A percentile compares a stretch with the other conserved stretches of the same genome.
Evolutionary conservation across 2,113 vertebrate genomes (phyloP).

Genomic region (Lepisosteus osseus): DNA sequence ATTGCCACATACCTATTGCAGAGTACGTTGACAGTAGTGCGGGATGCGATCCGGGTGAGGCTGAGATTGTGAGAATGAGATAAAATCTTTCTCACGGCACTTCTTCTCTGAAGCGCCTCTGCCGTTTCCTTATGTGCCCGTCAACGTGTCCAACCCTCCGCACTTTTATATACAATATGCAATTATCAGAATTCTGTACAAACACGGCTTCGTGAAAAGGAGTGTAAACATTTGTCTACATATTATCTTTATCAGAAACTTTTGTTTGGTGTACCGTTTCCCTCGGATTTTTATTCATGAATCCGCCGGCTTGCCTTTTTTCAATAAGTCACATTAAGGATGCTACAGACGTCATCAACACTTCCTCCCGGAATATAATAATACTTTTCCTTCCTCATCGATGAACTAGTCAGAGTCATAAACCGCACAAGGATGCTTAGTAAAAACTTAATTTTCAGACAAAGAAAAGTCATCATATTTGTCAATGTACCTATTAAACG

Average conservation of each 20-base stretch:
- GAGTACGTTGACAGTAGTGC: slow-evolving; percentile 53
- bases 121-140: slow-evolving; percentile 62
- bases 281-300: slow-evolving; percentile 89
- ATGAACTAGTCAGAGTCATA: slow-evolving; percentile 85
- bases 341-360: slow-evolving; percentile 91
- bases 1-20: slow-evolving; percentile 61
- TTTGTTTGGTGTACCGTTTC: slow-evolving; percentile 77
- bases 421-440: slow-evolving; percentile 75
- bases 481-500: slow-evolving; percentile 27
- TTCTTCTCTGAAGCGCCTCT: slow-evolving; percentile 72
- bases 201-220: slow-evolving; percentile 61
- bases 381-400: slow-evolving; percentile 84
- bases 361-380: slow-evolving; percentile 92
- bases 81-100: slow-evolving; percentile 69
- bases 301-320: slow-evolving; percentile 78
- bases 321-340: slow-evolving; percentile 88
- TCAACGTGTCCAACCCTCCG: slow-evolving; percentile 69
- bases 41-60: slow-evolving; percentile 50
- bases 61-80: slow-evolving; percentile 61
- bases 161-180: slow-evolving; percentile 60
- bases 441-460: slow-evolving; percentile 54
- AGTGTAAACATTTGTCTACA: slow-evolving; percentile 77
- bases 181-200: slow-evolving; percentile 64
- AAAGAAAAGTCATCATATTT: slow-evolving; percentile 38
- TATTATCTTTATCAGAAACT: slow-evolving; percentile 78